Percentiles rank a stretch among this genome's conserved stretches.
Conservation (phyloP, 1,140 invertebrate species). For the Lerema accius region DNA sequence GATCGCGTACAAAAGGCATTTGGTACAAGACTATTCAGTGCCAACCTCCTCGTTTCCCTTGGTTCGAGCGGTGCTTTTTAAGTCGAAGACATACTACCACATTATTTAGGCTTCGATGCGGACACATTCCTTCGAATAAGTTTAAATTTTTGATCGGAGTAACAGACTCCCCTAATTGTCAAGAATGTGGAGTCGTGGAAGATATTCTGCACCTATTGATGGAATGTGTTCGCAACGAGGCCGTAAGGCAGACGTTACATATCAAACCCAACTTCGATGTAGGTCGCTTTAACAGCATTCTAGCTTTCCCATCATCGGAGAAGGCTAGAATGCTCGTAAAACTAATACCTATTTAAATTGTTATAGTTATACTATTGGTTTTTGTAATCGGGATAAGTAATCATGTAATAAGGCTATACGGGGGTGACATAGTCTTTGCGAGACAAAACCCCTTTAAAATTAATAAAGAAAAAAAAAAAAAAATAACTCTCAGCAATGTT, state of each 20-base stretch:
- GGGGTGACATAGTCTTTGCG: no score
- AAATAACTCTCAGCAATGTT: no score
- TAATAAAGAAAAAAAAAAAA: background rate
- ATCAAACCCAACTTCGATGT: background rate
- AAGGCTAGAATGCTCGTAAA: background rate
- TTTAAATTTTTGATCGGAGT: background rate
- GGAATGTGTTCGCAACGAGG: conserved; percentile 6
- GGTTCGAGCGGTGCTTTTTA: background rate
- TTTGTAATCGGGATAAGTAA: conserved; percentile 1
- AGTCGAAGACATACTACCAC: background rate
- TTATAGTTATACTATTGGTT: conserved; percentile 15
- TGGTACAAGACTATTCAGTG: conserved; percentile 21
- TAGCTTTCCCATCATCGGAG: conserved; percentile 17
- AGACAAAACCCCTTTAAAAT: no score
- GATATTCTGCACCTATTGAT: conserved; percentile 2
- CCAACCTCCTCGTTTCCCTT: conserved; percentile 1
- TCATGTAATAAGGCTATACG: background rate
- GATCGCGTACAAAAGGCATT: conserved; percentile 18
- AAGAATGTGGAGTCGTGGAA: background rate
- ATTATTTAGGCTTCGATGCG: background rate
- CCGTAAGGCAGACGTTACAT: background rate
- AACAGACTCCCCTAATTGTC: background rate
- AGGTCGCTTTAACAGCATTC: background rate
- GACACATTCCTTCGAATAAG: conserved; percentile 3
- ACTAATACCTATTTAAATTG: background rate